Evolutionary conservation across 2,113 vertebrate species (phyloP), one percentile per base, ranked within the genome.

Genomic region (Porphyrio hochstetteri): DNA sequence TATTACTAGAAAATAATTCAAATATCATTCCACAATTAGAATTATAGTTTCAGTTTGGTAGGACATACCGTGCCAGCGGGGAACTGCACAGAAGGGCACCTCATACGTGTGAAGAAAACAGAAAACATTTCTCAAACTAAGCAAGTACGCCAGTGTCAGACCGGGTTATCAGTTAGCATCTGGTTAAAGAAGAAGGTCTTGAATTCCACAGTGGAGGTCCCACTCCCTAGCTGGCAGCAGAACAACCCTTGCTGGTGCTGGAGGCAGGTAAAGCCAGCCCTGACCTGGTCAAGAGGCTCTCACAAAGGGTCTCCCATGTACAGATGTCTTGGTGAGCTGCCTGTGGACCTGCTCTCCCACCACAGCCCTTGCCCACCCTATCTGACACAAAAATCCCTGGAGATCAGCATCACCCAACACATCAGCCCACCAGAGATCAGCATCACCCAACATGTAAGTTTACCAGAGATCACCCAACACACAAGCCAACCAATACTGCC

Each of bases 311-410:
- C 31, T 63, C 21, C n/a, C 42, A 31, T 1, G 14, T 61, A 46
- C 2, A 2, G 44, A 35, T 0, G 0, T 3, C 10, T 33, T 13
- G 18, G 9, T 42, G 50, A 88, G 44, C 55, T 60, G 61, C 78
- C 59, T 35, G 31, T 76, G 81, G 13, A 29, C 25, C 42, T 13
- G 0, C 5, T 72, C 31, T 35, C 5, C 20, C 42, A 3, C 0
- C 1, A 44, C 27, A 70, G 24, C 8, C 40, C 52, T 40, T 25
- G 31, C 48, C 63, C n/a, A 50, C 2, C 31, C 21, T 35, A 25
- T 12, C 40, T 4, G 3, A 28, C 5, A 16, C 42, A 64, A 81
- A 0, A 1, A 36, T 20, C n/a, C 46, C 35, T 0, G 0, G 10
- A 52, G 42, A 44, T 18, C 72, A 84, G 33, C 56, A 65, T 20